Evolutionary conservation across 2,113 vertebrate species (phyloP), one percentile per base, ranked within the genome.

Genomic region (Forbesichthys papilliferus): DNA sequence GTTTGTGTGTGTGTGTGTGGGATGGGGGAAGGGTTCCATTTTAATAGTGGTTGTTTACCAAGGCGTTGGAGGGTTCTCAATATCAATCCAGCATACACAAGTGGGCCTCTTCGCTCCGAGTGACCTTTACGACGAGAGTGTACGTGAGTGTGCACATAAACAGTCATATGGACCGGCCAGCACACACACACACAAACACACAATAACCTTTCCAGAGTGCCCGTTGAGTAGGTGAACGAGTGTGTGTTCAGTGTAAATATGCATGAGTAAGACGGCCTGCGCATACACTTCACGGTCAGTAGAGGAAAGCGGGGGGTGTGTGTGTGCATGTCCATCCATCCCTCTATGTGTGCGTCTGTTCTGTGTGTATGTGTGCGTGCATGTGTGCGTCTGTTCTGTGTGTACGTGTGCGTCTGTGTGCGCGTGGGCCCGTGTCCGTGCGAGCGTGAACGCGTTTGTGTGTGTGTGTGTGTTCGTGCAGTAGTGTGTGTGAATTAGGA

Each of bases 251-350:
- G 71, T 86, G 88, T 89, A 90, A 89, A 92, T 91, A 90, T 92
- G 90, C 88, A 90, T 89, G 89, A 89, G 86, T 87, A 88, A 91
- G 83, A 72, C 84, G 84, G 87, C 90, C 88, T 87, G 85, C 82
- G 85, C 80, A 85, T 84, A 81, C 86, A 90, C 79, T 87, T 91
- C 84, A 90, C 80, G 86, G 87, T 90, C 88, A 87, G 86, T 85
- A 86, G 83, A 87, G 79, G 84, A 80, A 83, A 73, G 73, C 75
- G 71, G 81, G 77, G 53, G 69, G 20, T 9, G 49, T 65, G 52
- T 58, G 52, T 66, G 64, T 64, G 46, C 57, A 20, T 75, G 33
- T 18, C 9, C 27, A 18, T 34, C 18, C 56, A 48, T 34, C 34
- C 11, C 11, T 48, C n/a, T 11, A 20, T 67, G 51, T 58, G 61